Conservation (phyloP, 2,797 vertebrate genomes). For the Rallus crepitans region DNA sequence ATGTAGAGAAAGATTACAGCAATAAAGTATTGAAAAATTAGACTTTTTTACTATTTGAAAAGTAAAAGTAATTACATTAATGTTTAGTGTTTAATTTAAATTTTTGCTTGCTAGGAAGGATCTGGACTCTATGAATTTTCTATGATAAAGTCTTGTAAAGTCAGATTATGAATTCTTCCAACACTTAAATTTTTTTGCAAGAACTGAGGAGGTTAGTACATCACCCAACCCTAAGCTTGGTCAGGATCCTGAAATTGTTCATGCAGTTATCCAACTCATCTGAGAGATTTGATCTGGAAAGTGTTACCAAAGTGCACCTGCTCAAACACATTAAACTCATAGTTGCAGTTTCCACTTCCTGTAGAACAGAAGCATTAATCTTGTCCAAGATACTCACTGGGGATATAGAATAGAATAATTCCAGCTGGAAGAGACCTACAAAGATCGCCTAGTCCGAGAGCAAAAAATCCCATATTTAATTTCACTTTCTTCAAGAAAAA, state of each 20-base stretch:
- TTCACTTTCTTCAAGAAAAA: background rate
- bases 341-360: background rate
- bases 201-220: background rate
- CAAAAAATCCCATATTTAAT: background rate
- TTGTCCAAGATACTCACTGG: background rate
- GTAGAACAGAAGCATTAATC: background rate
- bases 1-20: background rate
- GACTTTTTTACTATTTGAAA: background rate
- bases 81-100: background rate
- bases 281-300: background rate
- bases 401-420: background rate
- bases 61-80: background rate
- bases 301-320: background rate
- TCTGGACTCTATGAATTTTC: background rate
- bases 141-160: background rate
- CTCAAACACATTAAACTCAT: background rate
- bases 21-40: background rate
- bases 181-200: background rate
- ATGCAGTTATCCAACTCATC: background rate
- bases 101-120: background rate
- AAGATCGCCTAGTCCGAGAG: background rate
- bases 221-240: background rate
- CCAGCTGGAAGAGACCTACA: background rate
- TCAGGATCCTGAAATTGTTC: background rate
- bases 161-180: background rate